Percentiles rank a stretch among this genome's conserved stretches.
phyloP scores from a whole-genome alignment of 2,888 invertebrate genomes.

The Lacanobia oleracea region DNA sequence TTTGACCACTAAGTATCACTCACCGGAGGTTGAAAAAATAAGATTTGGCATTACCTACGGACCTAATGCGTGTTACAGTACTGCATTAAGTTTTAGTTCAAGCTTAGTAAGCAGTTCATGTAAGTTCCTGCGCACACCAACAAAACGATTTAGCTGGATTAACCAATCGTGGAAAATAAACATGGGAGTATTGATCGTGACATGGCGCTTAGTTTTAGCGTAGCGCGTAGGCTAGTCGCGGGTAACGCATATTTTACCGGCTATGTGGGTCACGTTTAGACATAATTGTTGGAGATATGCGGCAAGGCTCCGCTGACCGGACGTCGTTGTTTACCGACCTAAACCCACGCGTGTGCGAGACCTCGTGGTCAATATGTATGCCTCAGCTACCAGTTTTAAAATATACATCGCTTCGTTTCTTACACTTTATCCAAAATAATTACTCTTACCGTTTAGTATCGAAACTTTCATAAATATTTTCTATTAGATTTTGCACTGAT shows the following conservation, averaged over 20 bases:
- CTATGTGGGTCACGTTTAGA: constrained; percentile 73
- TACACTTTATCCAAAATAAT: constrained; percentile 40
- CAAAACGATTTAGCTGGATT: constrained; percentile 6
- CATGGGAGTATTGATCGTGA: constrained; percentile 47
- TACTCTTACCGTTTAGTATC: constrained; percentile 23
- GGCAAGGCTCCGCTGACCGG: constrained; percentile 81
- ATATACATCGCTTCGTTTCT: constrained; percentile 22
- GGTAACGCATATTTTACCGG: constrained; percentile 56
- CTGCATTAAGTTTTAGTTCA: background rate
- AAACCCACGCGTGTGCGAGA: constrained; percentile 83
- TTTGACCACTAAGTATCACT: too few species aligned
- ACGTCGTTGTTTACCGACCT: constrained; percentile 85
- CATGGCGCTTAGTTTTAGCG: constrained; percentile 56
- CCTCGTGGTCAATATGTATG: constrained; percentile 65
- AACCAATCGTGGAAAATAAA: background rate
- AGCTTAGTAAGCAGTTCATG: constrained; percentile 1
- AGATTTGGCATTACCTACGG: too few species aligned
- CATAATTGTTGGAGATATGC: constrained; percentile 73
- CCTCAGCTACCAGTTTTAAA: constrained; percentile 55
- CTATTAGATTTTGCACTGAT: background rate
- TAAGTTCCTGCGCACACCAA: background rate
- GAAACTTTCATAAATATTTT: constrained; percentile 25
- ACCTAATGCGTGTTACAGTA: constrained; percentile 23
- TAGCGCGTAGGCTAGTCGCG: constrained; percentile 57
- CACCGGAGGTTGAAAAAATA: too few species aligned